Evolutionary conservation across 1,140 invertebrate species (phyloP).

Genomic region (Drosophila nasuta): DNA sequence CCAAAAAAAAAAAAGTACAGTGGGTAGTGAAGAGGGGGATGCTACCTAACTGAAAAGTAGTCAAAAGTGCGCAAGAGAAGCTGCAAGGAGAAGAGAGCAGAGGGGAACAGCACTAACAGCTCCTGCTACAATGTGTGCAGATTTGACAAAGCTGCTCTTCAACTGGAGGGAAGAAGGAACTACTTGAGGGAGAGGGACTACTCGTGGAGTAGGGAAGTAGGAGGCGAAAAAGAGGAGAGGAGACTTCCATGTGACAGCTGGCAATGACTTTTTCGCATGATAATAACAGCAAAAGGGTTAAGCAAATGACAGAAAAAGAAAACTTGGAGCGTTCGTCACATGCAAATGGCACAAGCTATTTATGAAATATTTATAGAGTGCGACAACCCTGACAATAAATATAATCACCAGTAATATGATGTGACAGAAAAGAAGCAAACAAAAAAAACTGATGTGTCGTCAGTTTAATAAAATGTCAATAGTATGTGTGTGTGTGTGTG

Average conservation of each 20-base stretch:
- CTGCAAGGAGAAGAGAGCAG: constrained; percentile 8
- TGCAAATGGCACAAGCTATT: constrained; percentile 74
- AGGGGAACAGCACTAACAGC: constrained; percentile 11
- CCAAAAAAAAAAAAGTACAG: constrained; percentile 68
- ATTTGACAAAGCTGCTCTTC: constrained; percentile 31
- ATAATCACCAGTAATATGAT: constrained; percentile 42
- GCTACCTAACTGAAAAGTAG: constrained; percentile 45
- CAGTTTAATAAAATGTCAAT: constrained; percentile 16
- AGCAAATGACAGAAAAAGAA: constrained; percentile 64
- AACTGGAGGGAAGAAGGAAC: neutral
- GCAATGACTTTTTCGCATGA: constrained; percentile 75
- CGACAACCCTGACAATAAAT: constrained; percentile 73
- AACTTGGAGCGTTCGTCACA: constrained; percentile 59
- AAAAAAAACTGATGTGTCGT: constrained; percentile 20
- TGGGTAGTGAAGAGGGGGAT: neutral
- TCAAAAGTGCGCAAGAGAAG: constrained; percentile 51
- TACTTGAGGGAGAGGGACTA: neutral
- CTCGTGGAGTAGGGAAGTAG: no score
- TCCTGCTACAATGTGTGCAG: constrained; percentile 28
- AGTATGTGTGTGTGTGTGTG: neutral
- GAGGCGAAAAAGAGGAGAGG: neutral
- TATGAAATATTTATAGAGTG: constrained; percentile 79
- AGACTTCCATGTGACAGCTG: constrained; percentile 66
- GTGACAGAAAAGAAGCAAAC: constrained; percentile 12
- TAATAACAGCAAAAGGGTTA: constrained; percentile 72